These are phyloP conservation scores for Oconnorella tubifera DNA, from an alignment of 2,888 invertebrate species.

Conservation along the genomic window DNA sequence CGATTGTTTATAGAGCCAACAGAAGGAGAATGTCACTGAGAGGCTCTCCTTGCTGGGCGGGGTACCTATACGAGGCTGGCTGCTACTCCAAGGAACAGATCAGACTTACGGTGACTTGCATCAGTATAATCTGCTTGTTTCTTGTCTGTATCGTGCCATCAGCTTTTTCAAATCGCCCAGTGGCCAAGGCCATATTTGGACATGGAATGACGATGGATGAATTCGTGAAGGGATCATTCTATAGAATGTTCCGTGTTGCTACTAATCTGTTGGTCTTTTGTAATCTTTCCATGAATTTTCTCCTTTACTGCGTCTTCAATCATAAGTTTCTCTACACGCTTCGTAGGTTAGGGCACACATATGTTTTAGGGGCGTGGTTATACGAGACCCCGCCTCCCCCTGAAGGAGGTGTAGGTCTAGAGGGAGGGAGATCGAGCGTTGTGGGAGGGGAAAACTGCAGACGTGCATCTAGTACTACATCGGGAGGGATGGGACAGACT, in stretches of 20 bases:
- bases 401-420: neutral
- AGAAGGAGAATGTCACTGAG: constrained; percentile 38
- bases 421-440: neutral
- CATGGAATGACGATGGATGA: constrained; percentile 26
- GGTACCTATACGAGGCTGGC: constrained; percentile 15
- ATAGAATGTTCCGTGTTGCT: constrained; percentile 38
- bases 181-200: constrained; percentile 44
- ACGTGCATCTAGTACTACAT: neutral
- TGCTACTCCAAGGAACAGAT: constrained; percentile 46
- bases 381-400: neutral
- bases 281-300: constrained; percentile 49
- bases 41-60: constrained; percentile 26
- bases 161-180: constrained; percentile 45
- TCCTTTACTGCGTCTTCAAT: constrained; percentile 50
- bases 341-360: constrained; percentile 13
- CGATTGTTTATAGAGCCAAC: constrained; percentile 41
- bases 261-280: constrained; percentile 46
- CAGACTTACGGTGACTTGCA: constrained; percentile 47
- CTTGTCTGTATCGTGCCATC: constrained; percentile 48
- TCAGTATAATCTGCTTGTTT: constrained; percentile 47
- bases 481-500: too few relatives aligned
- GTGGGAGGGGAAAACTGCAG: neutral
- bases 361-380: constrained; percentile 1
- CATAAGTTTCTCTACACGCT: constrained; percentile 31
- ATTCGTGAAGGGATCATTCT: constrained; percentile 39